Evolutionary conservation across 2,888 invertebrate genomes (phyloP).

Genomic region (Nephrocerus scutellatus): DNA sequence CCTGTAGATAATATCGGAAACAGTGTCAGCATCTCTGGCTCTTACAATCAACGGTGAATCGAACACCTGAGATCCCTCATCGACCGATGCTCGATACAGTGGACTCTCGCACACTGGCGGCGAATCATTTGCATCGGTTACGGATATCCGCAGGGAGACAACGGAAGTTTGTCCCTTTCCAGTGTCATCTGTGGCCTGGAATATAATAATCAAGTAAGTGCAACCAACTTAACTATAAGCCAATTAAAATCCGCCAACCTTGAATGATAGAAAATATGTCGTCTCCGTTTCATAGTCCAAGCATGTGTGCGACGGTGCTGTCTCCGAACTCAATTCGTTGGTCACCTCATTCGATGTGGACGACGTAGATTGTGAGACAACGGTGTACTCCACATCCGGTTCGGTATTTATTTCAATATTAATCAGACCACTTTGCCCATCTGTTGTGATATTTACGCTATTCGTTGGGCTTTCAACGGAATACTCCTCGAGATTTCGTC

Average conservation of each 20-base stretch:
- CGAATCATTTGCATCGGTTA: slow-evolving; percentile 84
- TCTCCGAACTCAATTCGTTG: slow-evolving; percentile 21
- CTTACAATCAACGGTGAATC: slow-evolving; percentile 68
- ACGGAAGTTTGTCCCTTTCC: slow-evolving; percentile 72
- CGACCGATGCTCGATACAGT: slow-evolving; percentile 72
- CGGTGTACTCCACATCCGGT: slow-evolving; percentile 38
- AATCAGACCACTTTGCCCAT: slow-evolving; percentile 20
- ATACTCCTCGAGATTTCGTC: slow-evolving; percentile 31
- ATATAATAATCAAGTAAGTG: slow-evolving; percentile 3
- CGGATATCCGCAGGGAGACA: slow-evolving; percentile 69
- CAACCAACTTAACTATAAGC: background rate
- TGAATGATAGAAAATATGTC: slow-evolving; percentile 76
- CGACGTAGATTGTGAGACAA: slow-evolving; percentile 27
- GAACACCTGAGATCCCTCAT: slow-evolving; percentile 78
- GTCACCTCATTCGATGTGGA: slow-evolving; percentile 24
- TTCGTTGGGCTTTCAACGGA: background rate
- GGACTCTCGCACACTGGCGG: slow-evolving; percentile 73
- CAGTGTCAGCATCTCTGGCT: slow-evolving; percentile 74
- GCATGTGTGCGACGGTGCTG: slow-evolving; percentile 60
- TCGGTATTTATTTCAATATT: slow-evolving; percentile 34
- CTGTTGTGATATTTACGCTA: slow-evolving; percentile 2
- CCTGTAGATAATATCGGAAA: slow-evolving; percentile 69
- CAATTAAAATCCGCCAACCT: slow-evolving; percentile 50
- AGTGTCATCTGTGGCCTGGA: slow-evolving; percentile 75
- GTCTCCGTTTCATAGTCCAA: slow-evolving; percentile 77